Conservation (phyloP, 1,140 invertebrate genomes). For the Drosophila arawakana region DNA sequence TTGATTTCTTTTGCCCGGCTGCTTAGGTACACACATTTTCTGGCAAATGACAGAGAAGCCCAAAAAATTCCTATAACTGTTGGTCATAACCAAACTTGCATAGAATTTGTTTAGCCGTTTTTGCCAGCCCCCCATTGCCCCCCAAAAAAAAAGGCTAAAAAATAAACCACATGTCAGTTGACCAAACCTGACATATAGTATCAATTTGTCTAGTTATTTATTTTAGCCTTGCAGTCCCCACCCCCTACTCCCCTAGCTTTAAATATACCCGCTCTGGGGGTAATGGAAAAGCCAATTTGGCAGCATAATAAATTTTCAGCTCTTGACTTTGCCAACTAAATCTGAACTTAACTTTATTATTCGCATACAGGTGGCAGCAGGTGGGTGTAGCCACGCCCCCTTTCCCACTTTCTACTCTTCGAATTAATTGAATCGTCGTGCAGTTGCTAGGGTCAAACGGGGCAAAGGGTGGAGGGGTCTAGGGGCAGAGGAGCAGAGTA, state of each 20-base stretch:
- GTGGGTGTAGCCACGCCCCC: constrained; percentile 20
- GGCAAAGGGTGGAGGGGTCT: no score
- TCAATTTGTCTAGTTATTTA: constrained; percentile 4
- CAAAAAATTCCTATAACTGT: constrained; percentile 3
- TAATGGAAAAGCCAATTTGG: constrained; percentile 33
- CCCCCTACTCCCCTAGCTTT: neutral
- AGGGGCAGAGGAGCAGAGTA: neutral
- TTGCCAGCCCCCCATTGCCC: no score
- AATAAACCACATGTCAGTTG: neutral
- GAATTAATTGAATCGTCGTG: constrained; percentile 71
- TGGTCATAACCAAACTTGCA: constrained; percentile 2
- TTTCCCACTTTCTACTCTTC: neutral
- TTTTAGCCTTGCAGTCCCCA: no score
- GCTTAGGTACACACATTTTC: constrained; percentile 5
- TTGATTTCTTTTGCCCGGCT: constrained; percentile 12
- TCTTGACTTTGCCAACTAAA: constrained; percentile 30
- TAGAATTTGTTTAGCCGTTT: constrained; percentile 2
- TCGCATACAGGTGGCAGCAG: constrained; percentile 49
- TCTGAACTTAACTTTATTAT: constrained; percentile 60
- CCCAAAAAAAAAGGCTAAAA: no score
- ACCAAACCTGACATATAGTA: neutral
- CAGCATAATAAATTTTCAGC: constrained; percentile 41
- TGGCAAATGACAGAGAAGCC: constrained; percentile 16
- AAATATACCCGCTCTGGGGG: neutral
- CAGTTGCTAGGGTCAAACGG: neutral